Percentiles rank a stretch among this genome's conserved stretches.
These are phyloP conservation scores for Turritopsis dohrnii DNA, from an alignment of 30 jellyfish, hydroid and myxozoan species.

Conservation along the genomic window DNA sequence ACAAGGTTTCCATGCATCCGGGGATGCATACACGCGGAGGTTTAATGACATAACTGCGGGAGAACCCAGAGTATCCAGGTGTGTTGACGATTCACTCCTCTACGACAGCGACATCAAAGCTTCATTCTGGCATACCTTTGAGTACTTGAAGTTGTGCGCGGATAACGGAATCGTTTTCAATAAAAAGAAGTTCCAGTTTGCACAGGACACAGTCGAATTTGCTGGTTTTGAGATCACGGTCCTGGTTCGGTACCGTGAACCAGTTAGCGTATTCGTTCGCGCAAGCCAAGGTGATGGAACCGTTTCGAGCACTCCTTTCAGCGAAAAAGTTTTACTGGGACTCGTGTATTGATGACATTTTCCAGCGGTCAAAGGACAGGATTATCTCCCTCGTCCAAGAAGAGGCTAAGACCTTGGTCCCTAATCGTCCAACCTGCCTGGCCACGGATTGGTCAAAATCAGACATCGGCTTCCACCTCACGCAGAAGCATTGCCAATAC, in stretches of 20 bases:
- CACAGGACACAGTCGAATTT: constrained; percentile 36
- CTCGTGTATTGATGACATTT: not conserved
- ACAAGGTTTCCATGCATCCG: constrained; percentile 52
- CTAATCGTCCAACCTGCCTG: constrained; percentile 48
- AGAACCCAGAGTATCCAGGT: constrained; percentile 2
- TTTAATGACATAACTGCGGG: constrained; percentile 31
- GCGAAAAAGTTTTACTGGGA: constrained; percentile 23
- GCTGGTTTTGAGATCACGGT: constrained; percentile 64
- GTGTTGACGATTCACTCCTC: constrained; percentile 40
- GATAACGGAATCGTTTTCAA: constrained; percentile 41
- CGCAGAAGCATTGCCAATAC: constrained; percentile 52
- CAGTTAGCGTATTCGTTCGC: constrained; percentile 41
- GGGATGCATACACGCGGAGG: constrained; percentile 53
- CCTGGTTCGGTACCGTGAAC: constrained; percentile 59
- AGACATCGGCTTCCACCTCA: constrained; percentile 51
- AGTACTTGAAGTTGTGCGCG: constrained; percentile 14
- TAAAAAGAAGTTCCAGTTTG: constrained; percentile 31
- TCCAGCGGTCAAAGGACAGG: constrained; percentile 11
- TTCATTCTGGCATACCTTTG: constrained; percentile 42
- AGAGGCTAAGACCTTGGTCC: constrained; percentile 38
- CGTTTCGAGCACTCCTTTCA: constrained; percentile 28
- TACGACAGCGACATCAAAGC: constrained; percentile 28
- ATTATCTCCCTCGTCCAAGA: not conserved
- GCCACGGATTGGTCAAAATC: constrained; percentile 51
- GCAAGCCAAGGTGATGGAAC: constrained; percentile 38